Conservation (phyloP, 1,140 invertebrate genomes). For the Temnothorax curvispinosus region DNA sequence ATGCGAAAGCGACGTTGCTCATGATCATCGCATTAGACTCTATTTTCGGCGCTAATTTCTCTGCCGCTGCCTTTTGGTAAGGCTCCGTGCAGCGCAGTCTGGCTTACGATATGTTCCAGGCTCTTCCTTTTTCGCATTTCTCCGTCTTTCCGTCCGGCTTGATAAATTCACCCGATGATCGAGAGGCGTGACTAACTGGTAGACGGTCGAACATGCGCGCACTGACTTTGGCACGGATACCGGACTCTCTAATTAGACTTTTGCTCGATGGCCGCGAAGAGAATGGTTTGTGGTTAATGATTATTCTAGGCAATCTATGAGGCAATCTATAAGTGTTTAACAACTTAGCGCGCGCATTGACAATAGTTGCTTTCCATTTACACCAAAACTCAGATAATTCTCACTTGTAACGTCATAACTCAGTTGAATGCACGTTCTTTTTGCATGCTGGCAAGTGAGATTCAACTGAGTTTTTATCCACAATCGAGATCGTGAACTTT, state of each 20-base stretch:
- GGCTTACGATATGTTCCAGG: conserved; percentile 13
- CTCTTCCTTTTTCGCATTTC: conserved; percentile 53
- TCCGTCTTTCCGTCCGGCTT: conserved; percentile 53
- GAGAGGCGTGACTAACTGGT: conserved; percentile 78
- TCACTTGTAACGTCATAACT: no score
- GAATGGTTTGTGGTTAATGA: conserved; percentile 17
- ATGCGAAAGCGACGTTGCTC: conserved; percentile 4
- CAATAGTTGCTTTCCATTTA: no score
- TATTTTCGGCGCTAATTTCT: conserved; percentile 53
- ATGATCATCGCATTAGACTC: conserved; percentile 47
- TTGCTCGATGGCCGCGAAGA: conserved; percentile 33
- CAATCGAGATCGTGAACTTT: no score
- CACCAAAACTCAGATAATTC: no score
- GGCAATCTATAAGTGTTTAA: conserved; percentile 49
- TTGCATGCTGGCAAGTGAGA: no score
- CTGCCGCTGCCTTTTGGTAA: neutral
- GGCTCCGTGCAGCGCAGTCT: conserved; percentile 5
- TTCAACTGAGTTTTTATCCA: no score
- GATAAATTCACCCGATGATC: conserved; percentile 78
- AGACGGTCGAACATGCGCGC: conserved; percentile 50
- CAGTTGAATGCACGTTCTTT: no score
- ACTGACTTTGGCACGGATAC: conserved; percentile 62
- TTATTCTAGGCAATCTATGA: conserved; percentile 5
- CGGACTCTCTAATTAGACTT: conserved; percentile 73
- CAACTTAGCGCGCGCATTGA: neutral